Percentiles rank a stretch among this genome's conserved stretches.
phyloP scores from a whole-genome alignment of 2,797 vertebrate species.

The Cirrhinus mrigala region DNA sequence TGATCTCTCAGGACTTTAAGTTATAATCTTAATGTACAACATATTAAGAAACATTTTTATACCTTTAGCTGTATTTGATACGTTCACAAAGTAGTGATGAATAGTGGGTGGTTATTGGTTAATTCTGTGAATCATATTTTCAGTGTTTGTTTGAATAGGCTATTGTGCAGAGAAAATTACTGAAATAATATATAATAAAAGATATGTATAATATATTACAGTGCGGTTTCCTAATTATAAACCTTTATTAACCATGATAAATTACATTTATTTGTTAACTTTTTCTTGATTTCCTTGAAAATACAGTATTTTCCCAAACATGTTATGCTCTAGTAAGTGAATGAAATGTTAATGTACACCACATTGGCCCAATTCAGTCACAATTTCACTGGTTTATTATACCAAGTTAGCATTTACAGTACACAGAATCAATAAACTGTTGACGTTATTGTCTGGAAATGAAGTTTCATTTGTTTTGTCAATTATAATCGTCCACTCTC shows the following conservation, averaged over 20 bases:
- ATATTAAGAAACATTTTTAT: constrained; percentile 4
- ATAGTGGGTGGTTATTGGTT: background rate
- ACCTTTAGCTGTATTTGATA: constrained; percentile 17
- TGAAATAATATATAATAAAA: constrained; percentile 29
- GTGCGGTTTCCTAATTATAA: constrained; percentile 4
- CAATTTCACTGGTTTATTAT: background rate
- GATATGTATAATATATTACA: constrained; percentile 11
- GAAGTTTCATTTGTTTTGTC: background rate
- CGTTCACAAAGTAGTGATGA: background rate
- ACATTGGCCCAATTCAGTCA: background rate
- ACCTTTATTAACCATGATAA: background rate
- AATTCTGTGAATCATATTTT: background rate
- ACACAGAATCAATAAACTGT: background rate
- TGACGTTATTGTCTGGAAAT: background rate
- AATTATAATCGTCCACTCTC: background rate
- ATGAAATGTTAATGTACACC: background rate
- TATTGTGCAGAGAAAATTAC: constrained; percentile 8
- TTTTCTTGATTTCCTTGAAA: background rate
- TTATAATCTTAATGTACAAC: background rate
- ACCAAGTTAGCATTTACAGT: constrained; percentile 7
- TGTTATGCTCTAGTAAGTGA: background rate
- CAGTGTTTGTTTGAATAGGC: constrained; percentile 2
- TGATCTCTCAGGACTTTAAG: constrained; percentile 40
- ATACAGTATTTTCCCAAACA: background rate
- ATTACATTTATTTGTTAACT: background rate